These are phyloP conservation scores for Chironomus riparius DNA, from an alignment of 2,888 invertebrate species.

Conservation along the genomic window DNA sequence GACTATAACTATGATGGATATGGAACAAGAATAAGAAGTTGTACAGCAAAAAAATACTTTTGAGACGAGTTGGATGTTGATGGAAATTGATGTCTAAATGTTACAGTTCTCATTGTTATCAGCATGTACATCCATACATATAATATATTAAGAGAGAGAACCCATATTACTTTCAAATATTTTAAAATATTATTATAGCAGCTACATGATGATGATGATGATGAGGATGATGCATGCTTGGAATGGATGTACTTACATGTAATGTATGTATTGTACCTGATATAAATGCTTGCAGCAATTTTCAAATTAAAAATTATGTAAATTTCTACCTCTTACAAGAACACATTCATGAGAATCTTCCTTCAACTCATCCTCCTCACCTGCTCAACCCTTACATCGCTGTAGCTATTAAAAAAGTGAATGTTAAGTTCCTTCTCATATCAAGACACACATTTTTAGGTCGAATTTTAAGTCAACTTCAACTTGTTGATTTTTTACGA, in stretches of 20 bases:
- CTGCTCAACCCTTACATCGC: background rate
- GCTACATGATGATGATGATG: background rate
- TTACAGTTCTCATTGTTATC: too few relatives aligned
- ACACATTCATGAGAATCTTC: background rate
- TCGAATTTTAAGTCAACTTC: background rate
- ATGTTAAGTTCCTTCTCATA: background rate
- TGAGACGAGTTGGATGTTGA: too few relatives aligned
- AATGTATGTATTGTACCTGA: background rate
- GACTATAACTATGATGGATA: too few relatives aligned
- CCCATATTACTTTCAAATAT: too few relatives aligned
- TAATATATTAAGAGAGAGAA: too few relatives aligned
- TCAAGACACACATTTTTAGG: background rate
- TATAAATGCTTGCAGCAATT: background rate
- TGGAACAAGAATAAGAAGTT: too few relatives aligned
- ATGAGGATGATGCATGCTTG: background rate
- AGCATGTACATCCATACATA: too few relatives aligned
- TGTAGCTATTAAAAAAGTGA: background rate
- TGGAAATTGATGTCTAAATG: too few relatives aligned
- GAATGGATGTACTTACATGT: background rate
- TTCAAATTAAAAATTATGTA: slow-evolving; percentile 10
- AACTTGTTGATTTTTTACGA: too few relatives aligned
- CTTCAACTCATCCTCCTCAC: background rate
- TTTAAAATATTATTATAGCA: too few relatives aligned
- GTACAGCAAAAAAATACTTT: too few relatives aligned
- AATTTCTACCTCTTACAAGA: slow-evolving; percentile 4